phyloP scores from a whole-genome alignment of 2,113 vertebrate species.

The Cryptotis parvus region DNA sequence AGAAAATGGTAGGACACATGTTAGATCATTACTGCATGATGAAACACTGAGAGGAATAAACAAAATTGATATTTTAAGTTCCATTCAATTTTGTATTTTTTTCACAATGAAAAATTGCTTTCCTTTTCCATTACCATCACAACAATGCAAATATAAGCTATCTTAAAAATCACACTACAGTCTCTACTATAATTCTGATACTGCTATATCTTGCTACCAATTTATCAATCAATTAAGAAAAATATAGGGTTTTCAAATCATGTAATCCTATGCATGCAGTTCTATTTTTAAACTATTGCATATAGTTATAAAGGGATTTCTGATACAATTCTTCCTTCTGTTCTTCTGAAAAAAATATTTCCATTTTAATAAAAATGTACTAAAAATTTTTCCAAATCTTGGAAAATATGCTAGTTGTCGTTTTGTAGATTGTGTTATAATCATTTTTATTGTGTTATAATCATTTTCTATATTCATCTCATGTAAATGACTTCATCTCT shows the following conservation, averaged over 20 bases:
- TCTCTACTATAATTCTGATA: conserved; percentile 34
- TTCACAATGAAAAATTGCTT: conserved; percentile 46
- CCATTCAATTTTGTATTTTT: conserved; percentile 35
- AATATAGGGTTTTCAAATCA: neutral
- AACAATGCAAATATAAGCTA: conserved; percentile 2
- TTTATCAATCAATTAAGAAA: conserved; percentile 30
- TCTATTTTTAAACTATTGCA: neutral
- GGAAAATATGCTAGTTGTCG: conserved; percentile 47
- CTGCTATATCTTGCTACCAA: conserved; percentile 13
- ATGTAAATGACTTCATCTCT: conserved; percentile 19
- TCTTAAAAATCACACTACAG: conserved; percentile 53
- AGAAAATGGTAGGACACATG: conserved; percentile 14
- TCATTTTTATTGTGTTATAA: conserved; percentile 20
- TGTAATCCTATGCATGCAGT: neutral
- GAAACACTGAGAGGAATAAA: conserved; percentile 3
- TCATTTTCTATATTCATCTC: neutral
- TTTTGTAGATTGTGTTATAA: neutral
- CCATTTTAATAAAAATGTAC: conserved; percentile 25
- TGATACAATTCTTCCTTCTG: conserved; percentile 29
- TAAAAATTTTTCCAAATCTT: conserved; percentile 50
- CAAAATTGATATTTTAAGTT: conserved; percentile 35
- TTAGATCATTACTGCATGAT: neutral
- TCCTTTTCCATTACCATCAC: conserved; percentile 28
- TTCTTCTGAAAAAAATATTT: neutral
- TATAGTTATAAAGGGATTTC: neutral